Evolutionary conservation across 2,888 invertebrate genomes (phyloP), one percentile per base, ranked within the genome.

Genomic region (Eurytoma californica): DNA sequence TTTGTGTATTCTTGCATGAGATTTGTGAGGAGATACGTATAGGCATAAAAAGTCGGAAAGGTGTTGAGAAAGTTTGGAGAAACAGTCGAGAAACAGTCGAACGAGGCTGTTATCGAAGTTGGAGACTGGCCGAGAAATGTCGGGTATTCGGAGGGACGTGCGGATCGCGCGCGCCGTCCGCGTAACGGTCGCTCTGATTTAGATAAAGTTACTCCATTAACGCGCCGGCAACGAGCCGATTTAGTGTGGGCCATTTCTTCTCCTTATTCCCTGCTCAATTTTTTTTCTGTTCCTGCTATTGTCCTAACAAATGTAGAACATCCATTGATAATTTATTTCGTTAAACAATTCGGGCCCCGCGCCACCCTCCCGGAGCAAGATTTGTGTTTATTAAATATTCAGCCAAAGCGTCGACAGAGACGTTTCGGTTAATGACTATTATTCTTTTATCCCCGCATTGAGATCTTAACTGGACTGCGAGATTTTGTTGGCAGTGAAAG

Each of bases 191-290:
- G 18, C 60, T 72, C 67, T 72, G 60, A 77, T 77, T 77, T 72
- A 77, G 57, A 77, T 67, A 72, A 77, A 72, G 53, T 60, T 77
- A 14, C 18, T 39, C 70, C 77, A 67, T 77, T 77, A 77, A 72
- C 58, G 67, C 49, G 58, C 60, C 18, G 28, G 55, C 13, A 76
- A 69, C 47, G 47, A 61, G 39, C n/a, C 39, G 69, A 76, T 76
- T 70, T 70, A 63, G 24, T 30, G 20, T 16, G 47, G 9, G n/a
- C 28, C 60, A n/a, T 16, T 58, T 39, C 16, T 67, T 63, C 30
- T 18, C 49, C 16, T 68, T 60, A 28, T 58, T 30, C 30, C 24
- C 24, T 24, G 24, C 9, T 20, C 57, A 2, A 20, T n/a, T 57
- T 18, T 60, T 60, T 14, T 13, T 28, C 20, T 53, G 30, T 1